A percentile compares a stretch with the other conserved stretches of the same genome.
Conservation (phyloP, 2,888 invertebrate genomes). For the Liposcelis brunnea region DNA sequence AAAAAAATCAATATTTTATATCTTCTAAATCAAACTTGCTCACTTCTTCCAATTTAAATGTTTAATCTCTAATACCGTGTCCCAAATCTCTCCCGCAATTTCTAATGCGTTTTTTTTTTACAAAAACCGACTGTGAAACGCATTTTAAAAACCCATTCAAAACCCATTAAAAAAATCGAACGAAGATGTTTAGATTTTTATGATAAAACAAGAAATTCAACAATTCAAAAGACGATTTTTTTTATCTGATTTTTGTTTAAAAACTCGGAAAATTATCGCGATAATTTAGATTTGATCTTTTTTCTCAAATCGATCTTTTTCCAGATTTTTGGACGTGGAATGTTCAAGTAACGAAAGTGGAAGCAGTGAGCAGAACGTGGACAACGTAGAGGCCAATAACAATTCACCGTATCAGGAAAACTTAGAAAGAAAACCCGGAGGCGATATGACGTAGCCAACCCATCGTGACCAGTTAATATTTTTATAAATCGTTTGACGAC, state of each 20-base stretch:
- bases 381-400: slow-evolving; percentile 19
- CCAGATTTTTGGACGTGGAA: slow-evolving; percentile 20
- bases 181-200: too few relatives aligned
- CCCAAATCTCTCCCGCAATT: not conserved
- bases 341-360: slow-evolving; percentile 16
- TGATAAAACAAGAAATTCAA: too few relatives aligned
- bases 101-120: too few relatives aligned
- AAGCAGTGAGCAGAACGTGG: slow-evolving; percentile 15
- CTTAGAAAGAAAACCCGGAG: slow-evolving; percentile 15
- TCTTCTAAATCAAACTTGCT: not conserved
- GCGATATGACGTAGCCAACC: too few relatives aligned
- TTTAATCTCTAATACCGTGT: not conserved
- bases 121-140: too few relatives aligned
- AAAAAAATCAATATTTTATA: slow-evolving; percentile 1
- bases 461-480: too few relatives aligned
- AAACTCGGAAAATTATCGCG: not conserved
- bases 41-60: not conserved
- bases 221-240: too few relatives aligned
- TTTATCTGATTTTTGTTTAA: too few relatives aligned
- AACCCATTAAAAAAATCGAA: too few relatives aligned
- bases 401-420: slow-evolving; percentile 20
- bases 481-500: too few relatives aligned
- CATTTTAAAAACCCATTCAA: too few relatives aligned
- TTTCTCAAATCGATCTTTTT: not conserved
- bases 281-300: slow-evolving; percentile 1